A percentile compares a stretch with the other conserved stretches of the same genome.
These are phyloP conservation scores for Odontomyia ornata DNA, from an alignment of 2,888 invertebrate species.

Conservation along the genomic window DNA sequence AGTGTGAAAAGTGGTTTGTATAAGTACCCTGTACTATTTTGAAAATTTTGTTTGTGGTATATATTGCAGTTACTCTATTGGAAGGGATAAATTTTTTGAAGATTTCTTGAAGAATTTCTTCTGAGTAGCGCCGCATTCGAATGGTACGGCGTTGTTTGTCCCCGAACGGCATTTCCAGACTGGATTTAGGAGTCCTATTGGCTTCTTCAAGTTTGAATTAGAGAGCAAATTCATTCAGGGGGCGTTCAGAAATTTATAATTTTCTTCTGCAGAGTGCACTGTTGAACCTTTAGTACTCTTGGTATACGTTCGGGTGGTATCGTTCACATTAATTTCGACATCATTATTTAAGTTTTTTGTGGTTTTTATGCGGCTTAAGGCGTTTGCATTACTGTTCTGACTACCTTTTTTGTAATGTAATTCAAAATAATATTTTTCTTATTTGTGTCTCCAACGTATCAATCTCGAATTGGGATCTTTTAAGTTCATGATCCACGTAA, in stretches of 20 bases:
- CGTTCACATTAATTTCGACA: constrained; percentile 9
- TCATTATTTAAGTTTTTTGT: no score
- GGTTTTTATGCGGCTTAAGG: neutral
- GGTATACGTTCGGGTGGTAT: neutral
- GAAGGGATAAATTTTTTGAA: neutral
- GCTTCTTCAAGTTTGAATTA: neutral
- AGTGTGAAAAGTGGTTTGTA: constrained; percentile 28
- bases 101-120: neutral
- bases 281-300: constrained; percentile 5
- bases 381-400: no score
- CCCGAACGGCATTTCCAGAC: neutral
- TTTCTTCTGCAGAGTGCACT: constrained; percentile 50
- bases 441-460: constrained; percentile 15
- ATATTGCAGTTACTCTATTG: constrained; percentile 18
- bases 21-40: no score
- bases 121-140: neutral
- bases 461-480: constrained; percentile 29
- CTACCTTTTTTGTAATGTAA: constrained; percentile 14
- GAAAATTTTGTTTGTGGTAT: constrained; percentile 49
- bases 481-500: constrained; percentile 34
- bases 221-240: constrained; percentile 51
- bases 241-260: constrained; percentile 52
- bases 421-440: constrained; percentile 9
- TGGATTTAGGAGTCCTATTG: neutral
- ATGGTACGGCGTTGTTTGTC: neutral